Conservation (phyloP, 2,113 vertebrate genomes). For the Choloepus hoffmanni region DNA sequence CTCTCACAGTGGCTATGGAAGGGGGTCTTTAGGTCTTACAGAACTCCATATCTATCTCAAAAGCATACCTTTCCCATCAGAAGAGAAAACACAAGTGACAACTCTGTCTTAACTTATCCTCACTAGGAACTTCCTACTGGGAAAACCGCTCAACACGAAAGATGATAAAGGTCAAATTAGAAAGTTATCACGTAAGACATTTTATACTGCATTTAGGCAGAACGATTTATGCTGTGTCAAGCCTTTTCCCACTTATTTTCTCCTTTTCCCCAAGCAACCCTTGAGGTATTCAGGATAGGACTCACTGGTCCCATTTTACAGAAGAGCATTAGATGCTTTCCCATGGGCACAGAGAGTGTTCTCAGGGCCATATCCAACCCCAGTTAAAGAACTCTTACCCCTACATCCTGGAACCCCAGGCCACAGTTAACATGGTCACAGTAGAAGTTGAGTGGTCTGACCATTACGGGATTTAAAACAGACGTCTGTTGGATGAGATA, state of each 20-base stretch:
- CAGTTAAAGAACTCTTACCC: accelerated
- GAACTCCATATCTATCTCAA: background rate
- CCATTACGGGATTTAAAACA: background rate
- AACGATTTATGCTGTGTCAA: background rate
- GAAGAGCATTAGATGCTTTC: background rate
- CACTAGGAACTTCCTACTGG: background rate
- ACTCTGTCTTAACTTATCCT: background rate
- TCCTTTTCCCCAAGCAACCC: background rate
- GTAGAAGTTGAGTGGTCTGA: background rate
- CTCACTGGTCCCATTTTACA: background rate
- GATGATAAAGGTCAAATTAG: slow-evolving; percentile 46
- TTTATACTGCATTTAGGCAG: background rate
- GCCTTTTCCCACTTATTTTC: background rate
- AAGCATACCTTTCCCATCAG: background rate
- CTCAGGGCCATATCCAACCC: background rate
- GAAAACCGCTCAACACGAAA: slow-evolving; percentile 45
- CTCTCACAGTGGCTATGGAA: background rate
- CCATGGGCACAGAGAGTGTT: accelerated
- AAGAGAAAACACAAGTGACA: background rate
- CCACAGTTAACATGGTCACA: accelerated
- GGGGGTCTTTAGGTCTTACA: background rate
- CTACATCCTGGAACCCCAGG: accelerated
- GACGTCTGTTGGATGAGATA: slow-evolving; percentile 2
- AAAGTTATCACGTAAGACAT: background rate
- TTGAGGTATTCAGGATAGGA: background rate